Evolutionary conservation across 2,888 invertebrate genomes (phyloP), one percentile per base, ranked within the genome.

Genomic region (Sylvicola fuscatus): DNA sequence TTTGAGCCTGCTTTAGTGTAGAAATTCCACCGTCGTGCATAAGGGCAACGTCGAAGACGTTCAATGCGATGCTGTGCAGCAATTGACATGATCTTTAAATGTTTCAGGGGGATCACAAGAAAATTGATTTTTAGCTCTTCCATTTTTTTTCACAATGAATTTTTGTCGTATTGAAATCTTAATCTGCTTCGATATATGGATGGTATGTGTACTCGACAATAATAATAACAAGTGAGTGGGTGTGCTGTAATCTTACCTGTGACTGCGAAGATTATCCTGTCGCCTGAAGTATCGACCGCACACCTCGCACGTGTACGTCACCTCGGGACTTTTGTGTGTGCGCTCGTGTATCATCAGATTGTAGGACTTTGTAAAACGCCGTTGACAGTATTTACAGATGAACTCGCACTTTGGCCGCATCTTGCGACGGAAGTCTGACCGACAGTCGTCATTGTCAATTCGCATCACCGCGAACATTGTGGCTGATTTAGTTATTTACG

Each of bases 271-370:
- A 62, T 86, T 86, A 65, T 97, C 95, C 69, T 95, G 95, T 58
- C 93, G 70, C 62, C 95, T 84, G 73, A 97, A 97, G 48, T 86
- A 86, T 66, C 93, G 93, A 53, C 89, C 86, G 65, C 95, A 97
- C 48, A 93, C 84, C 62, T 95, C 93, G 66, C 95, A 97, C 51
- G 86, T 82, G 65, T 87, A 97, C 38, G 92, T 89, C 52, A 93
- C 71, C 65, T 95, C 93, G 43, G 81, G 81, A 58, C 92, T 89
- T 61, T 90, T 90, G 69, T 97, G 95, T 50, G 92, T 93, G 60
- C 93, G 72, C 62, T 95, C 95, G 70, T 97, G 95, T 52, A 97
- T 95, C 72, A 95, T 78, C 58, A 97, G 71, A 65, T 97, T 97
- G 70, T 97, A 97, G 47, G 87, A 83, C 67, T 97, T 97, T 55